Evolutionary conservation across 2,797 vertebrate genomes (phyloP).

Genomic region (Hippoglossus hippoglossus): DNA sequence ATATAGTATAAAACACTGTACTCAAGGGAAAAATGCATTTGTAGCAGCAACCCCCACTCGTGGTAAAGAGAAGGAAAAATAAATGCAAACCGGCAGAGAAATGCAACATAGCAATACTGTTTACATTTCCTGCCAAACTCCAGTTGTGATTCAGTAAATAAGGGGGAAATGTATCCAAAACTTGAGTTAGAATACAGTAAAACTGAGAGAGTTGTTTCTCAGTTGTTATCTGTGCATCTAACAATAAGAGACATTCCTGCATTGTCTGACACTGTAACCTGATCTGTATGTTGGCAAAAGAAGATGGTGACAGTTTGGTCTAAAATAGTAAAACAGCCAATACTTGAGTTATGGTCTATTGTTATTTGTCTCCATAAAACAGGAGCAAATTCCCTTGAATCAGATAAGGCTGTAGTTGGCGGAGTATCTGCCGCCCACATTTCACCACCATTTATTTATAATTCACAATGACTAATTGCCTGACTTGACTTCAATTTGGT

Average conservation of each 20-base stretch:
- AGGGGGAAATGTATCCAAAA: too few relatives aligned
- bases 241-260: not conserved
- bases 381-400: constrained; percentile 31
- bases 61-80: too few relatives aligned
- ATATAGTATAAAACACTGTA: too few relatives aligned
- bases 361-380: constrained; percentile 22
- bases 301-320: not conserved
- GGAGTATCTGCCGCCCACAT: constrained; percentile 45
- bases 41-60: too few relatives aligned
- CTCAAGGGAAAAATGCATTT: too few relatives aligned
- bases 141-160: not conserved
- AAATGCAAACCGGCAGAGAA: too few relatives aligned
- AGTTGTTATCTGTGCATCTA: too few relatives aligned
- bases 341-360: not conserved
- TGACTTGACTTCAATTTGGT: constrained; percentile 73
- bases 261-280: too few relatives aligned
- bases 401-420: constrained; percentile 29
- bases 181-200: too few relatives aligned
- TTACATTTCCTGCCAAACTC: not conserved
- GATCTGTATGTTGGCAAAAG: not conserved
- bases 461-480: constrained; percentile 80
- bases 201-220: too few relatives aligned
- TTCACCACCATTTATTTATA: constrained; percentile 75
- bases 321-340: constrained; percentile 4
- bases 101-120: too few relatives aligned